These are phyloP conservation scores for Clarias platycephalus DNA, from an alignment of 2,797 vertebrate species.

Conservation along the genomic window DNA sequence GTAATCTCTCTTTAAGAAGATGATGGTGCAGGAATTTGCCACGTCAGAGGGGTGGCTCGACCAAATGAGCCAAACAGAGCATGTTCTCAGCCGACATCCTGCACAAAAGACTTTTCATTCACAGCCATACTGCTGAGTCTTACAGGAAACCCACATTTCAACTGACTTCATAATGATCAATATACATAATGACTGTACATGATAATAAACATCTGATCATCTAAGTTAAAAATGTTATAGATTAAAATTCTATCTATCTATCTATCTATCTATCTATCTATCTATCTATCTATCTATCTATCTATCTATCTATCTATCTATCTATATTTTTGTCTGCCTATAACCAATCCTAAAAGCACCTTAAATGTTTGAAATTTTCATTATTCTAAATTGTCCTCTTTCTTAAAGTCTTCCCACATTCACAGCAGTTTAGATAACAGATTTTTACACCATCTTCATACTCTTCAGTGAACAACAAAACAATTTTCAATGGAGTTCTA, in stretches of 20 bases:
- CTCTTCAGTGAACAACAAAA: background rate
- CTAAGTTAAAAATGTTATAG: background rate
- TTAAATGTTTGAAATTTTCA: background rate
- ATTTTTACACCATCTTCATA: background rate
- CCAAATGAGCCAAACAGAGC: background rate
- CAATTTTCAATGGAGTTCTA: background rate
- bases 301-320: too few species aligned
- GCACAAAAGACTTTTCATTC: background rate
- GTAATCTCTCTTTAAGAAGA: slow-evolving; percentile 13
- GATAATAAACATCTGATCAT: background rate
- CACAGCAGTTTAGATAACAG: background rate
- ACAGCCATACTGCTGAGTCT: background rate
- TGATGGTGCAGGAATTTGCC: slow-evolving; percentile 22
- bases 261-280: background rate
- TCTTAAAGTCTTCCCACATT: background rate
- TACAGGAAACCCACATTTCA: background rate
- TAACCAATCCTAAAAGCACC: background rate
- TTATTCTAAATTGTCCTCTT: background rate
- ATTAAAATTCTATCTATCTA: background rate
- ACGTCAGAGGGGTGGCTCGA: slow-evolving; percentile 29
- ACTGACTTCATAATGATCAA: background rate
- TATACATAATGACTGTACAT: background rate
- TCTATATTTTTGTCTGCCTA: background rate
- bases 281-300: background rate
- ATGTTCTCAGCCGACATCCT: background rate